Evolutionary conservation across 2,797 vertebrate genomes (phyloP).

Genomic region (Labroides dimidiatus): DNA sequence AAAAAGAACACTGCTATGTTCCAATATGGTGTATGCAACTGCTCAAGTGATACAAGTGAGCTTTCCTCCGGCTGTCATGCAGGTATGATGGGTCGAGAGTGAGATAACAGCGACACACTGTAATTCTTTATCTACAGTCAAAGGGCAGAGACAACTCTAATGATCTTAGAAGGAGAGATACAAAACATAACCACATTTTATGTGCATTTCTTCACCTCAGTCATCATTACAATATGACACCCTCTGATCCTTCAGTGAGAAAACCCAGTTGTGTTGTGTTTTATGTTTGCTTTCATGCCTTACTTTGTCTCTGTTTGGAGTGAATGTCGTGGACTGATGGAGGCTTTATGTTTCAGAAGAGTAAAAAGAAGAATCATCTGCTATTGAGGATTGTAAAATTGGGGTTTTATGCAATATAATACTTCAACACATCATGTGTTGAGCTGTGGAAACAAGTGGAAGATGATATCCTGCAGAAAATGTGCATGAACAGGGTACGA

Average conservation of each 20-base stretch:
- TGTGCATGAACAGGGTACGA: slow-evolving; percentile 12
- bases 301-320: slow-evolving; percentile 10
- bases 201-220: background rate
- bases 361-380: slow-evolving; percentile 35
- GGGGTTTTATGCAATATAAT: slow-evolving; percentile 21
- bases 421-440: slow-evolving; percentile 25
- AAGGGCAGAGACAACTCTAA: background rate
- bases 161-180: background rate
- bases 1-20: background rate
- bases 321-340: slow-evolving; percentile 8
- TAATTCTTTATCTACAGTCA: background rate
- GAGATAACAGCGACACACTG: background rate
- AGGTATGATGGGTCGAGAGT: background rate
- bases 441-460: slow-evolving; percentile 32
- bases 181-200: background rate
- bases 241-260: background rate
- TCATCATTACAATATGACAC: background rate
- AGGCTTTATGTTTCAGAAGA: slow-evolving; percentile 19
- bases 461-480: slow-evolving; percentile 25
- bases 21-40: background rate
- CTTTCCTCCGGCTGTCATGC: background rate
- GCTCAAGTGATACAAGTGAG: background rate
- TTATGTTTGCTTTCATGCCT: slow-evolving; percentile 1
- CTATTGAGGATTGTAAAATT: slow-evolving; percentile 11
- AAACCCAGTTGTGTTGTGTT: slow-evolving; percentile 16